Percentiles rank a stretch among this genome's conserved stretches.
These are phyloP conservation scores for Ariopsis seemanni DNA, from an alignment of 2,113 vertebrate genomes.

Conservation along the genomic window DNA sequence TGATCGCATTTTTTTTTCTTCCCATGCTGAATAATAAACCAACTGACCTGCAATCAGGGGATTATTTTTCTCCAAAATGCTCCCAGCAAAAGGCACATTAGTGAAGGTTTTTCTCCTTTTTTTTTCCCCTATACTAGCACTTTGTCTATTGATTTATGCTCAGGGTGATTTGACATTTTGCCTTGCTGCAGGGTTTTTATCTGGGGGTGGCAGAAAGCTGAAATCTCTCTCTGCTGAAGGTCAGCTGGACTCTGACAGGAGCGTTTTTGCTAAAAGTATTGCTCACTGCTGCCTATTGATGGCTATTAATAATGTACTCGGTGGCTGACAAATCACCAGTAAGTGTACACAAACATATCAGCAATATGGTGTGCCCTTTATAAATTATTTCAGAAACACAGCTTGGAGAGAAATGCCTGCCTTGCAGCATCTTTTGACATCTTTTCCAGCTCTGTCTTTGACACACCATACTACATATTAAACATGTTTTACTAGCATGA, in stretches of 20 bases:
- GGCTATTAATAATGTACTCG: constrained; percentile 43
- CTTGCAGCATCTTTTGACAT: background rate
- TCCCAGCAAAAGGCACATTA: background rate
- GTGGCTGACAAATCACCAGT: constrained; percentile 14
- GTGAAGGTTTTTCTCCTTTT: background rate
- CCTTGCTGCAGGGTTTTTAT: constrained; percentile 31
- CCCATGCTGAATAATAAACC: background rate
- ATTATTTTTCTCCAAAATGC: constrained; percentile 11
- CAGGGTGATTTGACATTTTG: constrained; percentile 45
- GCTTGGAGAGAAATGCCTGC: background rate
- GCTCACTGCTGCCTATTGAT: constrained; percentile 31
- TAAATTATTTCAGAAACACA: constrained; percentile 2
- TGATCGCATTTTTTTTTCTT: background rate
- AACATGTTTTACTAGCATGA: background rate
- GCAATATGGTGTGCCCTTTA: constrained; percentile 10
- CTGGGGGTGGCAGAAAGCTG: constrained; percentile 21
- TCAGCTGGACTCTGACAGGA: constrained; percentile 32
- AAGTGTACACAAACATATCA: constrained; percentile 26
- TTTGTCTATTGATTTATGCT: constrained; percentile 40
- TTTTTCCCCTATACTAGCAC: background rate
- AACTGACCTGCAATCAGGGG: constrained; percentile 3
- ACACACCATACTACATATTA: background rate
- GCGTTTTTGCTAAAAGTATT: constrained; percentile 30
- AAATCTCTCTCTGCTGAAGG: constrained; percentile 25
- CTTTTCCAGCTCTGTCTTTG: background rate